These are phyloP conservation scores for Syngnathus rostellatus DNA, from an alignment of 2,797 vertebrate species.

Conservation along the genomic window DNA sequence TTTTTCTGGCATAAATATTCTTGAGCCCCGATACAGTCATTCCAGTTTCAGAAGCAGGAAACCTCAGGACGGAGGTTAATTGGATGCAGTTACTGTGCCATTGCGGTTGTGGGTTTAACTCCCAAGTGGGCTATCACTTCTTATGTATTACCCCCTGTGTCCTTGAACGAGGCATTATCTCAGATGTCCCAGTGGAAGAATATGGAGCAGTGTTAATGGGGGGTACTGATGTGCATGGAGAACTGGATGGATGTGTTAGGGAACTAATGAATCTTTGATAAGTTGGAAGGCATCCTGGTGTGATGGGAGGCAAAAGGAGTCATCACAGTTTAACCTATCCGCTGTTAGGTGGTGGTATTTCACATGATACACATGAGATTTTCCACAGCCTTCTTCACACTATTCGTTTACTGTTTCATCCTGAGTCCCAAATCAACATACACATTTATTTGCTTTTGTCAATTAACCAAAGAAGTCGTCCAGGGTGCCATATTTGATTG, in stretches of 20 bases:
- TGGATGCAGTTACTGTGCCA: constrained; percentile 40
- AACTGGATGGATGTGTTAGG: constrained; percentile 58
- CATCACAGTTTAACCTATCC: constrained; percentile 43
- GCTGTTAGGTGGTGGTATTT: constrained; percentile 34
- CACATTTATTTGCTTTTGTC: no score
- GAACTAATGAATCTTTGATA: constrained; percentile 66
- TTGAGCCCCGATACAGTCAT: background rate
- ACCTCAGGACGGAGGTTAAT: constrained; percentile 24
- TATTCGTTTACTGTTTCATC: no score
- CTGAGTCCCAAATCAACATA: no score
- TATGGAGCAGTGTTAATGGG: constrained; percentile 51
- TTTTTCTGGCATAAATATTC: background rate
- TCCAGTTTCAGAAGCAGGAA: constrained; percentile 6
- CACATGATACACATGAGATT: background rate
- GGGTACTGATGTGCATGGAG: constrained; percentile 38
- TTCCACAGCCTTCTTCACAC: background rate
- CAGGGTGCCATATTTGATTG: no score
- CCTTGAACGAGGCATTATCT: constrained; percentile 63
- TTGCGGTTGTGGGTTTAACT: constrained; percentile 58
- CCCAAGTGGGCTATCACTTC: constrained; percentile 56
- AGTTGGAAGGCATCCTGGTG: constrained; percentile 48
- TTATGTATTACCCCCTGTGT: constrained; percentile 52
- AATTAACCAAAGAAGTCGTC: no score
- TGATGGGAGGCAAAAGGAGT: constrained; percentile 44
- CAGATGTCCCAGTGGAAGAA: constrained; percentile 41